These are phyloP conservation scores for Leuciscus waleckii DNA, from an alignment of 2,797 vertebrate genomes.

Conservation along the genomic window DNA sequence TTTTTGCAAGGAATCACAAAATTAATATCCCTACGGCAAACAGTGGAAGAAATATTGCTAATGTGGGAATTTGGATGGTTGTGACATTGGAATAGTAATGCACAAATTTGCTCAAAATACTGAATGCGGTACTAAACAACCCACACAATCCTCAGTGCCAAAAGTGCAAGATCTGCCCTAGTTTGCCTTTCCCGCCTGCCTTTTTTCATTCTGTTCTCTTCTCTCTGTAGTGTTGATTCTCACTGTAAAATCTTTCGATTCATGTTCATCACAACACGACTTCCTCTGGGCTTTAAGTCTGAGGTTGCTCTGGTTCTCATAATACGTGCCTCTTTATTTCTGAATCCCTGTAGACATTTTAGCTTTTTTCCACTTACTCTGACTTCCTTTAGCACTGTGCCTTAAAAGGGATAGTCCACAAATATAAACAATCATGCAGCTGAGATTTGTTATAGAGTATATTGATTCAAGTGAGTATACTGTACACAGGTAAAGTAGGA, in stretches of 20 bases:
- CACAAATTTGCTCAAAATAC: slow-evolving; percentile 44
- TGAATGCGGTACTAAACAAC: not conserved
- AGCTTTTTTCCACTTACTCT: not conserved
- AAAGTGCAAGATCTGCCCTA: slow-evolving; percentile 36
- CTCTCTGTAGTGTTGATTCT: not conserved
- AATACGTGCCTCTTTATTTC: not conserved
- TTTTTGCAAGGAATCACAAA: slow-evolving; percentile 49
- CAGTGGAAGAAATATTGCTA: slow-evolving; percentile 42
- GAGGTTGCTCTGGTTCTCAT: not conserved
- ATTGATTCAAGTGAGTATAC: not conserved
- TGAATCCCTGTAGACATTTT: not conserved
- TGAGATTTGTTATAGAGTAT: not conserved
- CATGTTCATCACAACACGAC: not conserved
- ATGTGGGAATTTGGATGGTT: slow-evolving; percentile 57
- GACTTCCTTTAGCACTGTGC: slow-evolving; percentile 1
- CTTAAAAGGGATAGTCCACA: not conserved
- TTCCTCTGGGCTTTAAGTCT: slow-evolving; percentile 15
- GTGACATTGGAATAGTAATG: slow-evolving; percentile 57
- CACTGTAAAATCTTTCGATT: slow-evolving; percentile 28
- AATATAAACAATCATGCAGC: not conserved
- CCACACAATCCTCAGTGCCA: slow-evolving; percentile 24
- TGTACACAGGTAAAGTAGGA: not conserved
- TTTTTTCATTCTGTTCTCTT: not conserved
- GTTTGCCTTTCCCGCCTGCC: slow-evolving; percentile 4
- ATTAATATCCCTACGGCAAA: slow-evolving; percentile 58